A percentile compares a stretch with the other conserved stretches of the same genome.
Evolutionary conservation across 1,140 invertebrate species (phyloP).

Genomic region (Cydia amplana): DNA sequence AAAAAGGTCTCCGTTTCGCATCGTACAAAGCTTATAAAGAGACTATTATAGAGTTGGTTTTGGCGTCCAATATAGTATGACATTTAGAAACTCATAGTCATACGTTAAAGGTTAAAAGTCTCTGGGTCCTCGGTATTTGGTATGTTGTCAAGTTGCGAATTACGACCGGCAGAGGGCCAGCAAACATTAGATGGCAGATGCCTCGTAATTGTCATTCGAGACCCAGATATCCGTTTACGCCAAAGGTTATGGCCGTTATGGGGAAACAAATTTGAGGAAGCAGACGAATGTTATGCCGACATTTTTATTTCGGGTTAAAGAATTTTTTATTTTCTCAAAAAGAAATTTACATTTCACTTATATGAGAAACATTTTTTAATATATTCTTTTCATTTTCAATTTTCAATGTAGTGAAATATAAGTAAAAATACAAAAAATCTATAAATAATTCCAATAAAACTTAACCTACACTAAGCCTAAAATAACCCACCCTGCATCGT

Average conservation of each 20-base stretch:
- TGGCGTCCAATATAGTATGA: not conserved
- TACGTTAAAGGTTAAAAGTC: not conserved
- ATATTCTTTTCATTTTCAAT: too few relatives aligned
- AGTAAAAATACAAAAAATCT: too few relatives aligned
- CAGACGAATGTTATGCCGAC: not conserved
- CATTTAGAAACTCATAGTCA: not conserved
- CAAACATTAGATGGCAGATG: conserved; percentile 73
- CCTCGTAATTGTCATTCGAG: conserved; percentile 72
- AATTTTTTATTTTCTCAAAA: too few relatives aligned
- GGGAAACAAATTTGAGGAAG: conserved; percentile 5
- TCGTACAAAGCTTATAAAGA: not conserved
- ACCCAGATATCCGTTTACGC: conserved; percentile 58
- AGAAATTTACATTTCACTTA: too few relatives aligned
- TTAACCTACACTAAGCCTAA: too few relatives aligned
- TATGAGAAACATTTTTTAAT: too few relatives aligned
- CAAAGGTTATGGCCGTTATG: conserved; percentile 43
- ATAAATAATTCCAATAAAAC: too few relatives aligned
- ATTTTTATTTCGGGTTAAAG: too few relatives aligned
- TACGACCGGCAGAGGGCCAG: conserved; percentile 69
- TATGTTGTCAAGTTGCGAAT: conserved; percentile 62
- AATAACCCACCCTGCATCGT: too few relatives aligned
- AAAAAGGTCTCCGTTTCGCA: not conserved
- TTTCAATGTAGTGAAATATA: too few relatives aligned
- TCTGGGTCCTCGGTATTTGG: conserved; percentile 38
- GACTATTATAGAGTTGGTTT: not conserved